Evolutionary conservation across 2,113 vertebrate genomes (phyloP), one percentile per base, ranked within the genome.

Genomic region (Carassius gibelio): DNA sequence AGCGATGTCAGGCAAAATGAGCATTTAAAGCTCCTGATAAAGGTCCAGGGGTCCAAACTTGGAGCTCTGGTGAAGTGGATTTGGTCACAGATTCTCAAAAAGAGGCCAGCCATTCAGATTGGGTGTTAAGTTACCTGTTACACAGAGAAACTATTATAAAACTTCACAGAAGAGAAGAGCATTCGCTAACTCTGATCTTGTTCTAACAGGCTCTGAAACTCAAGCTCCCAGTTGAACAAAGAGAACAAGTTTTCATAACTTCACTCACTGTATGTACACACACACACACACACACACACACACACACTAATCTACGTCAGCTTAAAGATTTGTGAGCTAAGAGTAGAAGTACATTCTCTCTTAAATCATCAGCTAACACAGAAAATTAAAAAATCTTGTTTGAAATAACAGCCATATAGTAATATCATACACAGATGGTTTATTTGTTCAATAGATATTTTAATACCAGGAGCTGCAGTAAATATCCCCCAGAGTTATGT

Each of bases 391-490:
- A 26, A 75, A 52, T 13, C 74, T 10, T 48, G 45, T 30, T 14
- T 52, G 74, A 52, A 75, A 75, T 4, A 52, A 23, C 48, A 75
- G 74, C 45, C 45, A 2, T 3, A 48, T 48, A 48, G 45, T 30
- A 81, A 26, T 81, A 81, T 66, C 8, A 69, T 36, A 69, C 36
- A 84, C 55, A 48, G 64, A 64, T 45, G 26, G 59, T 64, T 30
- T 64, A 80, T 64, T 64, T 64, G 78, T 2, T 81, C 88, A 88
- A 89, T 74, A 90, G 61, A 85, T 77, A 84, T 48, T 89, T 88
- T 76, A 88, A 82, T 59, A 75, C 61, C 80, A 78, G 48, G 11
- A 61, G 81, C 75, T 76, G 23, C 77, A 85, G 86, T 59, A 48
- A 3, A 77, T 81, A 85, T 87, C 87, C 72, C 38, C 74, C 57